phyloP scores from a whole-genome alignment of 2,113 vertebrate species.

The Suncus etruscus region DNA sequence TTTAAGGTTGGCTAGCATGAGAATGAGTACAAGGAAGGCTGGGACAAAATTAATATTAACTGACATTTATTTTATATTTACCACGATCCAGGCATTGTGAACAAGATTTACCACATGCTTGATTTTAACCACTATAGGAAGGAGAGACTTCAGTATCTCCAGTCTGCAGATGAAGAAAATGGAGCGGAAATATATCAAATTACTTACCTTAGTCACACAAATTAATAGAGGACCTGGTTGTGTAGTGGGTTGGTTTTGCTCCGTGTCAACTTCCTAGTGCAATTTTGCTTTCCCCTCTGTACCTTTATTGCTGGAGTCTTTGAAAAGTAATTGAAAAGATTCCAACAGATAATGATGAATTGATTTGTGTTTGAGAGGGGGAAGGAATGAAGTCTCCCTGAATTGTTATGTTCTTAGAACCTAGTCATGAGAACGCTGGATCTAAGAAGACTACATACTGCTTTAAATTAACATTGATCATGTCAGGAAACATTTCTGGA shows the following conservation, averaged over 20 bases:
- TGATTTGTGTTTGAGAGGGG: neutral
- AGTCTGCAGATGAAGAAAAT: constrained; percentile 29
- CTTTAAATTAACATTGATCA: neutral
- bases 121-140: neutral
- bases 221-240: neutral
- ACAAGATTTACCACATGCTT: neutral
- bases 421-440: neutral
- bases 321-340: constrained; percentile 11
- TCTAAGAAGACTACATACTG: neutral
- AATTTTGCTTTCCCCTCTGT: neutral
- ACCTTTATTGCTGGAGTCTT: neutral
- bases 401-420: neutral
- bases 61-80: constrained; percentile 1
- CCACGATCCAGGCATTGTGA: neutral
- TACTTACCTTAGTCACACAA: neutral
- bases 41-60: neutral
- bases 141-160: neutral
- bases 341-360: neutral
- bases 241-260: neutral
- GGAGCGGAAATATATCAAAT: constrained; percentile 3
- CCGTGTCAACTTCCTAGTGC: neutral
- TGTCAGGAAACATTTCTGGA: neutral
- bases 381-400: neutral
- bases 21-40: neutral
- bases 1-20: neutral